phyloP scores from a whole-genome alignment of 2,888 invertebrate genomes.

The Anoncus sp. region DNA sequence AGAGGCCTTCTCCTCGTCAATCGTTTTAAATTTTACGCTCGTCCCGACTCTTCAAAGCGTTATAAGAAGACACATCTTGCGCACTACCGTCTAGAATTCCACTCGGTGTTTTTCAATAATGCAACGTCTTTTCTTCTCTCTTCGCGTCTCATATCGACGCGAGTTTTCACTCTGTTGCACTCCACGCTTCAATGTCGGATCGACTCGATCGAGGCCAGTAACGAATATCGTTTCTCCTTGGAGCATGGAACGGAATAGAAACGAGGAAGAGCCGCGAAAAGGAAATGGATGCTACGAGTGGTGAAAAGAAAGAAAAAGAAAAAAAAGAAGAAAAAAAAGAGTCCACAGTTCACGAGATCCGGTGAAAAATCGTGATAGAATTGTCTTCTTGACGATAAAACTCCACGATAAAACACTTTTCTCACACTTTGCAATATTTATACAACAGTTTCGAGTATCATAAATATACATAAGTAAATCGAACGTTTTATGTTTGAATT shows the following conservation, averaged over 20 bases:
- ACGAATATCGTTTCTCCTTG: slow-evolving; percentile 43
- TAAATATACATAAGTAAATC: background rate
- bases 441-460: background rate
- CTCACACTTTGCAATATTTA: background rate
- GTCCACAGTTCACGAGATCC: slow-evolving; percentile 33
- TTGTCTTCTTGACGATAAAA: slow-evolving; percentile 39
- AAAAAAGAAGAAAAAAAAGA: background rate
- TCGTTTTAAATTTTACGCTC: slow-evolving; percentile 47
- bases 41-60: slow-evolving; percentile 19
- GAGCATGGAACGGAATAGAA: slow-evolving; percentile 40
- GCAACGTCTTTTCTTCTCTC: slow-evolving; percentile 33
- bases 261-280: slow-evolving; percentile 28
- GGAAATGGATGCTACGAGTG: slow-evolving; percentile 36
- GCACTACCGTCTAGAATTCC: slow-evolving; percentile 44
- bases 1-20: slow-evolving; percentile 25
- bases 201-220: slow-evolving; percentile 45
- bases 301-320: background rate
- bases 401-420: slow-evolving; percentile 13
- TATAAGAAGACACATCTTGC: slow-evolving; percentile 33
- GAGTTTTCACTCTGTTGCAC: slow-evolving; percentile 5
- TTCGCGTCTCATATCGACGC: slow-evolving; percentile 10
- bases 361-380: slow-evolving; percentile 33
- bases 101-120: slow-evolving; percentile 58
- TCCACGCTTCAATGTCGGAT: slow-evolving; percentile 18
- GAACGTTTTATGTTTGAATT: background rate